Evolutionary conservation across 2,797 vertebrate species (phyloP).

Genomic region (Xiphorhynchus erythropygius): DNA sequence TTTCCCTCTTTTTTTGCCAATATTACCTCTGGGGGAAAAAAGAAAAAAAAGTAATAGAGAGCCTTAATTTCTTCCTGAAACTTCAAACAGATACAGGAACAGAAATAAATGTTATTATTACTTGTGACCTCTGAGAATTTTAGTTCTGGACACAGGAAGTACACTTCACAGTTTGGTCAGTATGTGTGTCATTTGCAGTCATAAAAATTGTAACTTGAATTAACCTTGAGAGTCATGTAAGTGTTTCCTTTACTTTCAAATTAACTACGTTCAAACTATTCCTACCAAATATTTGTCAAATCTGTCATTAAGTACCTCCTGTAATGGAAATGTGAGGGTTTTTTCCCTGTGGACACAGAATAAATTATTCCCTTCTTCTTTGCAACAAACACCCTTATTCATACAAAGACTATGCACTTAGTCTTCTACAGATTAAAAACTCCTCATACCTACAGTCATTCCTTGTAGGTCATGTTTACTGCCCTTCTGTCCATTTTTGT

Average conservation of each 20-base stretch:
- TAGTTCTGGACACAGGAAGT: not conserved
- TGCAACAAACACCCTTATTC: not conserved
- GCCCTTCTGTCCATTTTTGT: not conserved
- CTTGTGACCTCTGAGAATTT: not conserved
- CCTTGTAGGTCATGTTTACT: not conserved
- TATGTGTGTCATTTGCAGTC: not conserved
- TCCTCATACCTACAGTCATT: not conserved
- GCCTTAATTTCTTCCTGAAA: not conserved
- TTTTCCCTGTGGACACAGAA: not conserved
- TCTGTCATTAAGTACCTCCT: not conserved
- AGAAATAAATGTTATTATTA: not conserved
- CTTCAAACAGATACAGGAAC: not conserved
- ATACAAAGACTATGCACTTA: not conserved
- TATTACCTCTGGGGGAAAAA: not conserved
- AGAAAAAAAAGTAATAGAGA: not conserved
- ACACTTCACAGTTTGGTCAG: not conserved
- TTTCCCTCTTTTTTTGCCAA: accelerated
- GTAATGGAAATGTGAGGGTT: not conserved
- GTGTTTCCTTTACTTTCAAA: not conserved
- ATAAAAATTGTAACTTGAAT: not conserved
- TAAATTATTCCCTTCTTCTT: not conserved
- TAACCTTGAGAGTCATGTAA: not conserved
- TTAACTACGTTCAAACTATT: not conserved
- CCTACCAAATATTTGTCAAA: constrained; percentile 10
- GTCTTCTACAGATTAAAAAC: not conserved